Conservation (phyloP, 2,888 invertebrate genomes). For the Ditylenchus weischeri region DNA sequence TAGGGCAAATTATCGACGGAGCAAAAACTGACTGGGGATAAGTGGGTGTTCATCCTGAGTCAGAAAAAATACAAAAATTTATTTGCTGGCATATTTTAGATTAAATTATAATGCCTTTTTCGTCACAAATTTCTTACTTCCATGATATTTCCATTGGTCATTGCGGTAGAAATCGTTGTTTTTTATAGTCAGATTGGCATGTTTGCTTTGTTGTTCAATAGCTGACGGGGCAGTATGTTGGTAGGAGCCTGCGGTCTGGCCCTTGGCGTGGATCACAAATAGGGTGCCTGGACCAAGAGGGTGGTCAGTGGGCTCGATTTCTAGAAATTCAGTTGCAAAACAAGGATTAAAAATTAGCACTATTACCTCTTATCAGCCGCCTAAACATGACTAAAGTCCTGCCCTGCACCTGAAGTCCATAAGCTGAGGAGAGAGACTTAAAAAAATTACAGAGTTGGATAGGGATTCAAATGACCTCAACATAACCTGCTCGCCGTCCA, state of each 20-base stretch:
- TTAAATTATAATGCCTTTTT: too few relatives aligned
- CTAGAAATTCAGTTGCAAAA: slow-evolving; percentile 36
- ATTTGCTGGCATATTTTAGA: too few relatives aligned
- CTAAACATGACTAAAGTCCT: slow-evolving; percentile 55
- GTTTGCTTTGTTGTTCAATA: slow-evolving; percentile 26
- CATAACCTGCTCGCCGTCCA: slow-evolving; percentile 54
- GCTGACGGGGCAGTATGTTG: slow-evolving; percentile 37
- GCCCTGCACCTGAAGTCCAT: slow-evolving; percentile 48
- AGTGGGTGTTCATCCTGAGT: too few relatives aligned
- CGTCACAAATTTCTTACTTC: slow-evolving; percentile 33
- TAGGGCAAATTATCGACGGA: too few relatives aligned
- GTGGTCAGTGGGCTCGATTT: slow-evolving; percentile 57
- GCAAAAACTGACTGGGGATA: too few relatives aligned
- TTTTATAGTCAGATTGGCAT: not conserved
- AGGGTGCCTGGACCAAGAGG: slow-evolving; percentile 53
- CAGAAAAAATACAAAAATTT: too few relatives aligned
- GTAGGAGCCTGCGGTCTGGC: slow-evolving; percentile 36
- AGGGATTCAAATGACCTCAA: too few relatives aligned
- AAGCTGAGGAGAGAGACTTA: slow-evolving; percentile 51
- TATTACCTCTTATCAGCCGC: slow-evolving; percentile 44
- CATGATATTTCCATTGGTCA: slow-evolving; percentile 35
- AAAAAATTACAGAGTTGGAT: too few relatives aligned
- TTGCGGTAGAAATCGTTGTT: slow-evolving; percentile 29
- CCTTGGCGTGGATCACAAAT: slow-evolving; percentile 51
- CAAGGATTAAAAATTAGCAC: too few relatives aligned